A percentile compares a stretch with the other conserved stretches of the same genome.
These are phyloP conservation scores for Nothocercus nigrocapillus DNA, from an alignment of 2,113 vertebrate species.

Conservation along the genomic window DNA sequence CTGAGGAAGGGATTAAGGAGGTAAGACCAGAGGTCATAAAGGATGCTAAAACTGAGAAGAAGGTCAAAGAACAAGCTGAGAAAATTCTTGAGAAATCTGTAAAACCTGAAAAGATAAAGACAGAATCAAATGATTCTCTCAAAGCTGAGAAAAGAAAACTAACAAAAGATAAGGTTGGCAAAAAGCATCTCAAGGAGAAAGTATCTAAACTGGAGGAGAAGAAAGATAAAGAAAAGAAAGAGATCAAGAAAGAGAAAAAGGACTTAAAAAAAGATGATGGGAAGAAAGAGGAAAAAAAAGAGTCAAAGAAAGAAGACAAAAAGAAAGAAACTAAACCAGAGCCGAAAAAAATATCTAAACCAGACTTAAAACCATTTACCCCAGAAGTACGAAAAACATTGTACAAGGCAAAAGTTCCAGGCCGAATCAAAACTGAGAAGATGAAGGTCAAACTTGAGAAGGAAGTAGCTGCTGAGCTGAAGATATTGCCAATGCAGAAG, in stretches of 20 bases:
- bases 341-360: constrained; percentile 89
- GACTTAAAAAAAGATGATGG: constrained; percentile 89
- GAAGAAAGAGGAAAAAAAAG: constrained; percentile 94
- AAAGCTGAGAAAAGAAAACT: constrained; percentile 93
- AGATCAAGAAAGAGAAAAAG: constrained; percentile 89
- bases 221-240: constrained; percentile 96
- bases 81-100: constrained; percentile 84
- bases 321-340: constrained; percentile 92
- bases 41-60: constrained; percentile 89
- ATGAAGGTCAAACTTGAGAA: constrained; percentile 82
- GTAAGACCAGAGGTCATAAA: constrained; percentile 85
- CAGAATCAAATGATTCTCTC: constrained; percentile 77
- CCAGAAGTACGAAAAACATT: constrained; percentile 96
- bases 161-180: constrained; percentile 88
- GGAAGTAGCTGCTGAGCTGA: constrained; percentile 80
- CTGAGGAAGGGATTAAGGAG: constrained; percentile 85
- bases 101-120: constrained; percentile 83
- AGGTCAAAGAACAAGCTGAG: constrained; percentile 82
- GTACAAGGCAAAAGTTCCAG: constrained; percentile 91
- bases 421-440: constrained; percentile 88
- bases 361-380: constrained; percentile 93
- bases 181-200: constrained; percentile 93
- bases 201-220: constrained; percentile 94
- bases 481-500: constrained; percentile 61
- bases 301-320: constrained; percentile 90